These are phyloP conservation scores for Andinoacara biseriatus DNA, from an alignment of 2,113 vertebrate species.

Conservation along the genomic window DNA sequence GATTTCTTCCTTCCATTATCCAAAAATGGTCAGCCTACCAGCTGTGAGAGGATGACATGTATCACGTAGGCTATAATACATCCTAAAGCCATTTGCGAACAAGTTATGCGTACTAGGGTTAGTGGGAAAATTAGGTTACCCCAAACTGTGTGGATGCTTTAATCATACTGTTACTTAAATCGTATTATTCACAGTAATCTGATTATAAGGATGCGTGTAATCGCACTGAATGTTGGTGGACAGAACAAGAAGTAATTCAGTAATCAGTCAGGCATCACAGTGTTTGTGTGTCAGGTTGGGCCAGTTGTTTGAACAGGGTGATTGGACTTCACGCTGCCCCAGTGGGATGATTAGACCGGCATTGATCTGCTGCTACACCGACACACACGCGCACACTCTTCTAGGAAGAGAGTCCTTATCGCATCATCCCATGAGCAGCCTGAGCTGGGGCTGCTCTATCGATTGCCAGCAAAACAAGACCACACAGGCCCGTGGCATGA, in stretches of 20 bases:
- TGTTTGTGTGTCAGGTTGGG: slow-evolving; percentile 57
- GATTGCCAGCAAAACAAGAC: slow-evolving; percentile 69
- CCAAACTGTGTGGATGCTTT: slow-evolving; percentile 27
- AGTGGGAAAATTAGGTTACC: not conserved
- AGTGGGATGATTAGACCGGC: slow-evolving; percentile 73
- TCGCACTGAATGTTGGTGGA: slow-evolving; percentile 1
- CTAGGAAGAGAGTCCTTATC: slow-evolving; percentile 71
- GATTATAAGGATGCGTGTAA: slow-evolving; percentile 30
- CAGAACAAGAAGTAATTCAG: slow-evolving; percentile 40
- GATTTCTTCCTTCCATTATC: not conserved
- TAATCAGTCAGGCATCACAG: slow-evolving; percentile 62
- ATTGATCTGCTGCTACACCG: slow-evolving; percentile 66
- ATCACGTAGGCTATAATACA: not conserved
- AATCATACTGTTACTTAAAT: slow-evolving; percentile 37
- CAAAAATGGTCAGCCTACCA: not conserved
- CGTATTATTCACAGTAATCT: slow-evolving; percentile 37
- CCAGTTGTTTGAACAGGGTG: slow-evolving; percentile 69
- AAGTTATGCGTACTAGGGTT: slow-evolving; percentile 11
- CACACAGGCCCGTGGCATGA: slow-evolving; percentile 25
- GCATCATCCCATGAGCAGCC: slow-evolving; percentile 68
- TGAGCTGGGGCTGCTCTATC: slow-evolving; percentile 49
- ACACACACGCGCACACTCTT: slow-evolving; percentile 31
- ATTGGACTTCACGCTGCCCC: slow-evolving; percentile 71
- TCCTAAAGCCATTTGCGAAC: slow-evolving; percentile 4
- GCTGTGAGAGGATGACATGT: not conserved